Evolutionary conservation across 2,797 vertebrate genomes (phyloP).

Genomic region (Podarcis siculus): DNA sequence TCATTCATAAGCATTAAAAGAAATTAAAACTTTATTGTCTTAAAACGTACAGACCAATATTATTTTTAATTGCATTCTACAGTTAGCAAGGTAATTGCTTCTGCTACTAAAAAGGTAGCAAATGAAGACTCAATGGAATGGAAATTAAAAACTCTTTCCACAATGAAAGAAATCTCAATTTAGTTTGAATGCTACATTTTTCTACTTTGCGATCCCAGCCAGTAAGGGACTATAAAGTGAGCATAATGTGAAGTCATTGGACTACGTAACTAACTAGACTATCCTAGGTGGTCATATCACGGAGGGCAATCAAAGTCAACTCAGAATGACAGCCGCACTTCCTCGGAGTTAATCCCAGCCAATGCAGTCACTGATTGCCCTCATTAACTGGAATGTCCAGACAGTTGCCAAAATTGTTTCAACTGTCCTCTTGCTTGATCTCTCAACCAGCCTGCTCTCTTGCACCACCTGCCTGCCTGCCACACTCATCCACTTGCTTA

Average conservation of each 20-base stretch:
- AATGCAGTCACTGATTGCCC: background rate
- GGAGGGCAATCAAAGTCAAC: background rate
- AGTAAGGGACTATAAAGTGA: background rate
- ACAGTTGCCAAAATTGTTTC: background rate
- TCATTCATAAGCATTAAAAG: background rate
- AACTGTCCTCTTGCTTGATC: too few relatives aligned
- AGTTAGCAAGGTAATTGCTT: background rate
- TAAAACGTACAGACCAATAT: fast-evolving
- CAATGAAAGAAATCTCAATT: too few relatives aligned
- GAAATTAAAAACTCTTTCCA: background rate
- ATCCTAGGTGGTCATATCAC: background rate
- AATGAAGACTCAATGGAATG: background rate
- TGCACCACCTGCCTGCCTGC: too few relatives aligned
- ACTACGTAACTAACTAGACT: background rate
- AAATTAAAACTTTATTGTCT: background rate
- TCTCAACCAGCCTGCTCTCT: too few relatives aligned
- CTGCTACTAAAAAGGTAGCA: background rate
- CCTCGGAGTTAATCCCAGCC: background rate
- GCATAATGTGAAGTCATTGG: background rate
- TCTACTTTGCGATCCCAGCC: background rate
- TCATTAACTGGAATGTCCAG: background rate
- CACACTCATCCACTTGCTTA: too few relatives aligned
- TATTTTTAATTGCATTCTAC: background rate
- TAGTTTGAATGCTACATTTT: background rate
- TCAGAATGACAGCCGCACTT: background rate